These are phyloP conservation scores for Aptenodytes patagonicus DNA, from an alignment of 2,113 vertebrate genomes.

Conservation along the genomic window DNA sequence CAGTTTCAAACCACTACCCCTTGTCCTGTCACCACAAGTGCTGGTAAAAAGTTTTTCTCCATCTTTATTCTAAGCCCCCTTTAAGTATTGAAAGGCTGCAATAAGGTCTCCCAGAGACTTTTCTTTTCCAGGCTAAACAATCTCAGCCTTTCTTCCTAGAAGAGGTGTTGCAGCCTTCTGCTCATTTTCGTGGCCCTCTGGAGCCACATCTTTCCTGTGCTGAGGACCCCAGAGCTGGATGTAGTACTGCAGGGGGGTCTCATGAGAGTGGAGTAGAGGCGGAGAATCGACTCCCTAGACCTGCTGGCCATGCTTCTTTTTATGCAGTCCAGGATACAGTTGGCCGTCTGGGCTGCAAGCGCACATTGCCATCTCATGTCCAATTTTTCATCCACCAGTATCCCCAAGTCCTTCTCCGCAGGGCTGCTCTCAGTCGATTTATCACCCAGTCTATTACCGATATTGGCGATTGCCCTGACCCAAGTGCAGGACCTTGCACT, in stretches of 20 bases:
- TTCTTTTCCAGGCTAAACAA: background rate
- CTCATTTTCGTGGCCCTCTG: background rate
- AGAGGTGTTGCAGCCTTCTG: background rate
- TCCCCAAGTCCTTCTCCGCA: background rate
- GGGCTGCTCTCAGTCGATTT: background rate
- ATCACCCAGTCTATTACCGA: background rate
- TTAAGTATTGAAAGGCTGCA: background rate
- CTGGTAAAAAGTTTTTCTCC: background rate
- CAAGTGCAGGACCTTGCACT: background rate
- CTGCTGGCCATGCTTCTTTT: background rate
- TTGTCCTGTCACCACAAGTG: background rate
- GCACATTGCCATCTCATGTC: background rate
- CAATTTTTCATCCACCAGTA: background rate
- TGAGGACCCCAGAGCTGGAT: background rate
- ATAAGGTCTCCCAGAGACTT: background rate
- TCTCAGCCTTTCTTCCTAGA: background rate
- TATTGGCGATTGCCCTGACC: too few species aligned
- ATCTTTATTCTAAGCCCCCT: background rate
- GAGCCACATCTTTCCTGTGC: background rate
- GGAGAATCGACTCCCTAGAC: background rate
- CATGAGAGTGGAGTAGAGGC: background rate
- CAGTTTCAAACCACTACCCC: background rate
- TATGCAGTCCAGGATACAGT: background rate
- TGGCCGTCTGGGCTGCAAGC: background rate
- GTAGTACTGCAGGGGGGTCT: background rate